Percentiles rank a stretch among this genome's conserved stretches.
These are phyloP conservation scores for Eudorcas thomsonii DNA, from an alignment of 2,113 vertebrate genomes.

Conservation along the genomic window DNA sequence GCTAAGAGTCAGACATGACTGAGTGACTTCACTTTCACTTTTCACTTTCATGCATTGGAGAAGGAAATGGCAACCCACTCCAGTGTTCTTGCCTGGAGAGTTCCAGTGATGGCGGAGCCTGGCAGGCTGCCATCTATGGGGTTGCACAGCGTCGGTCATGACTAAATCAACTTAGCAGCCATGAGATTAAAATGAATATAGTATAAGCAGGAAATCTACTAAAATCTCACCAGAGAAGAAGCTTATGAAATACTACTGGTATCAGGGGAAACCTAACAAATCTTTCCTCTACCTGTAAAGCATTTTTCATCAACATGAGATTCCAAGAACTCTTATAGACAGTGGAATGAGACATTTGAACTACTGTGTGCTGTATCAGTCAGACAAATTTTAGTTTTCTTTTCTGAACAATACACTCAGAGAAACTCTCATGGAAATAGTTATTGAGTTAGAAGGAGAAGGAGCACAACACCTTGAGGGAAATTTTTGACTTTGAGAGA, in stretches of 20 bases:
- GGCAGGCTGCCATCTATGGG: not conserved
- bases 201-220: not conserved
- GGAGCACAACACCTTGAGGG: constrained; percentile 19
- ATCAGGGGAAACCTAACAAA: constrained; percentile 17
- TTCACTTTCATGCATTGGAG: too few relatives aligned
- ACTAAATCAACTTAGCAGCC: not conserved
- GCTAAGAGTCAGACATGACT: too few relatives aligned
- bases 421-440: constrained; percentile 53
- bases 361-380: not conserved
- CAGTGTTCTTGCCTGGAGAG: too few relatives aligned
- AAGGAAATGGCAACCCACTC: too few relatives aligned
- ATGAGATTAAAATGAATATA: constrained; percentile 42
- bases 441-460: constrained; percentile 42
- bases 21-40: too few relatives aligned
- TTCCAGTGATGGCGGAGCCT: too few relatives aligned
- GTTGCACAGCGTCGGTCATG: fast-evolving
- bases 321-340: not conserved
- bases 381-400: constrained; percentile 47
- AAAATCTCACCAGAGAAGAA: constrained; percentile 37
- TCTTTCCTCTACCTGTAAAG: not conserved
- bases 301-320: not conserved
- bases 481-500: constrained; percentile 44
- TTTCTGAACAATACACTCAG: constrained; percentile 35
- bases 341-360: not conserved
- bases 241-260: constrained; percentile 9